Conservation (phyloP, 2,797 vertebrate genomes). For the Lophius americanus region DNA sequence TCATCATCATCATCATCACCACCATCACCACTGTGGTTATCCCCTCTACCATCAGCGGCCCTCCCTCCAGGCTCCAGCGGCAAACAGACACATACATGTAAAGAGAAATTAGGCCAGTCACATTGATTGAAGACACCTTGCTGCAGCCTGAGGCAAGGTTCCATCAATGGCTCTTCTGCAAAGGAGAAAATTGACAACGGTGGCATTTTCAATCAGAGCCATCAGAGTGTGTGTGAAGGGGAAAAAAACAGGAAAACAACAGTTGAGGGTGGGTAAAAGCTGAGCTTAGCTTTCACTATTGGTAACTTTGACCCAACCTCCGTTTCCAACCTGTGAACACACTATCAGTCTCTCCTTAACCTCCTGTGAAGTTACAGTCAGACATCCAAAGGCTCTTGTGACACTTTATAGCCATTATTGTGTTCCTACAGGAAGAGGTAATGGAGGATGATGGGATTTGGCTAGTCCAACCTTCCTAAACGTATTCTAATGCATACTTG, state of each 20-base stretch:
- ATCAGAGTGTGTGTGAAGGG: constrained; percentile 39
- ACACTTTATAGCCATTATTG: too few species aligned
- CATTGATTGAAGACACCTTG: constrained; percentile 83
- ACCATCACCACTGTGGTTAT: constrained; percentile 41
- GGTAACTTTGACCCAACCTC: too few species aligned
- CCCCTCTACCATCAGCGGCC: constrained; percentile 51
- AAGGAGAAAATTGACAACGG: constrained; percentile 82
- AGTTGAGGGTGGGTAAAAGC: constrained; percentile 32
- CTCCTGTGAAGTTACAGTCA: too few species aligned
- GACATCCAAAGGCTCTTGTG: too few species aligned
- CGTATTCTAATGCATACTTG: too few species aligned
- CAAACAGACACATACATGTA: constrained; percentile 76
- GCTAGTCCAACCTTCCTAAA: too few species aligned
- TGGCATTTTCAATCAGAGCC: constrained; percentile 79
- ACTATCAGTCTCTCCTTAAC: too few species aligned
- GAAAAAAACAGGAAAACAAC: constrained; percentile 31
- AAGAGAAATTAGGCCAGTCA: constrained; percentile 64
- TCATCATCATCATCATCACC: constrained; percentile 56
- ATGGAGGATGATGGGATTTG: too few species aligned
- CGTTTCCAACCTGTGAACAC: too few species aligned
- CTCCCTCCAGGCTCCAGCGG: constrained; percentile 71
- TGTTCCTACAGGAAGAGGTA: too few species aligned
- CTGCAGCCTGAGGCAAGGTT: constrained; percentile 78
- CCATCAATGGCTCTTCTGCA: constrained; percentile 85
- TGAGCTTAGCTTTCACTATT: constrained; percentile 29